A percentile compares a stretch with the other conserved stretches of the same genome.
These are phyloP conservation scores for Drosophila basisetae DNA, from an alignment of 2,888 invertebrate species.

Conservation along the genomic window DNA sequence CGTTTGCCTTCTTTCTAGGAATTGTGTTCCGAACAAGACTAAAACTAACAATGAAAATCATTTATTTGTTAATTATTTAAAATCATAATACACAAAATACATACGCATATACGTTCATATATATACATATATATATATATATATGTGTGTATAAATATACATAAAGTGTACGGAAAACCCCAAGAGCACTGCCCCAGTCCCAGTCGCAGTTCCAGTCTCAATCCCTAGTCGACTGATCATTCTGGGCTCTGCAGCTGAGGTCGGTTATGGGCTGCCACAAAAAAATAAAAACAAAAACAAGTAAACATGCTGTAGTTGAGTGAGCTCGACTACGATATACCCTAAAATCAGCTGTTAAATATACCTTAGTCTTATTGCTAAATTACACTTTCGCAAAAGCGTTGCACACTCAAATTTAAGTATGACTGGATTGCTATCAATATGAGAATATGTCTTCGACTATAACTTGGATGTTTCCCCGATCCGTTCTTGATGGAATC, in stretches of 20 bases:
- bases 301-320: neutral
- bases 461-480: neutral
- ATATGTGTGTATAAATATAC: slow-evolving; percentile 17
- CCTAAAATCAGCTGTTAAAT: neutral
- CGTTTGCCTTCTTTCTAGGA: slow-evolving; percentile 16
- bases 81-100: slow-evolving; percentile 51
- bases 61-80: slow-evolving; percentile 66
- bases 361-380: neutral
- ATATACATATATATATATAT: slow-evolving; percentile 7
- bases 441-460: neutral
- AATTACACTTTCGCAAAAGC: neutral
- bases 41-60: slow-evolving; percentile 32
- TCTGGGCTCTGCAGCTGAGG: slow-evolving; percentile 16
- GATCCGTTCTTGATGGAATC: neutral
- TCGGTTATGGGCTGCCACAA: slow-evolving; percentile 6
- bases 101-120: neutral
- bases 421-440: neutral
- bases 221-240: slow-evolving; percentile 28
- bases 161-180: slow-evolving; percentile 50
- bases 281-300: neutral
- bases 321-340: neutral
- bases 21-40: slow-evolving; percentile 3
- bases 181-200: slow-evolving; percentile 6
- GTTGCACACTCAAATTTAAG: neutral
- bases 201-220: neutral